These are phyloP conservation scores for Nesidiocoris tenuis DNA, from an alignment of 2,888 invertebrate genomes.

Conservation along the genomic window DNA sequence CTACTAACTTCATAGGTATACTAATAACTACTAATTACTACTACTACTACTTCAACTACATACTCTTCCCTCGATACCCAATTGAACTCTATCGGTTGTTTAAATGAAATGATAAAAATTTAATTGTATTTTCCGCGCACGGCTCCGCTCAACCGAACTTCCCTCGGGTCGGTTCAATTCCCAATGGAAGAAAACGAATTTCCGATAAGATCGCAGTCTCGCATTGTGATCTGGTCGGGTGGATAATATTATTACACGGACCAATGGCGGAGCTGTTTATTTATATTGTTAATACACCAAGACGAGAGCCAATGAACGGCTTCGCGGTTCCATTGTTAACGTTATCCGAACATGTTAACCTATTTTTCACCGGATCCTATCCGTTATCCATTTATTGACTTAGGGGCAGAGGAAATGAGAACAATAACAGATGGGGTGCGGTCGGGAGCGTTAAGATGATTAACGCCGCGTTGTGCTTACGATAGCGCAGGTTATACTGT, in stretches of 20 bases:
- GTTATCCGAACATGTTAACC: neutral
- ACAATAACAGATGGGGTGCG: neutral
- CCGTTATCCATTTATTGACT: neutral
- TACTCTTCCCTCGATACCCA: too few relatives aligned
- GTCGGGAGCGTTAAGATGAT: neutral
- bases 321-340: neutral
- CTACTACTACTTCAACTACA: too few relatives aligned
- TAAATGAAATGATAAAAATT: neutral
- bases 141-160: neutral
- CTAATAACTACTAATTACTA: too few relatives aligned
- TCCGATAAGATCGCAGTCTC: neutral
- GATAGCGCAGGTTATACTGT: neutral
- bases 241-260: neutral
- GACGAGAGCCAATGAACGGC: neutral
- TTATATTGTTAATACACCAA: neutral
- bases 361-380: neutral
- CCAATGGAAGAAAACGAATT: neutral
- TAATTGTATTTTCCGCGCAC: neutral
- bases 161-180: neutral
- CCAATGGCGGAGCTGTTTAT: neutral
- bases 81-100: too few relatives aligned
- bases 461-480: neutral
- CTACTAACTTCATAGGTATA: too few relatives aligned
- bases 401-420: neutral
- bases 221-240: neutral